A percentile compares a stretch with the other conserved stretches of the same genome.
Conservation (phyloP, 2,113 vertebrate species). For the Perca schrenkii region DNA sequence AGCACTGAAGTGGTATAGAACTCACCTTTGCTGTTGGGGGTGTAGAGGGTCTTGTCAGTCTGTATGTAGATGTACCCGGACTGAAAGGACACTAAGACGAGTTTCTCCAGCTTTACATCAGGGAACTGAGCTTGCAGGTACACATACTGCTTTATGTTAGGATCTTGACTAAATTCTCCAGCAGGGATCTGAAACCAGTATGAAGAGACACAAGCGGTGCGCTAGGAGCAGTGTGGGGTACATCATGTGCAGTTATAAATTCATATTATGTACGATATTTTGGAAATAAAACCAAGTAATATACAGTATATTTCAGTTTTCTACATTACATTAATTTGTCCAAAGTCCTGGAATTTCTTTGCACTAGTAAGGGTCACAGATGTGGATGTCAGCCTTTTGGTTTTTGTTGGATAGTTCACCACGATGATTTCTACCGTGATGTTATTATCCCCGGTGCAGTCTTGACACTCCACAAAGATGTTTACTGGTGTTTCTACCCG, state of each 20-base stretch:
- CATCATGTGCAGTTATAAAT: too few relatives aligned
- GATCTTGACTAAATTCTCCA: constrained; percentile 56
- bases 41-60: constrained; percentile 84
- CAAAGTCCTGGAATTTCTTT: constrained; percentile 61
- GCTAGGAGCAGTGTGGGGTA: too few relatives aligned
- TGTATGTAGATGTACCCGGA: constrained; percentile 83
- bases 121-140: constrained; percentile 74
- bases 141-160: constrained; percentile 72
- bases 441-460: constrained; percentile 23
- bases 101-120: constrained; percentile 68
- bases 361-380: constrained; percentile 38
- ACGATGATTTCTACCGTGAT: constrained; percentile 53
- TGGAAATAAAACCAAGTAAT: too few relatives aligned
- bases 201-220: too few relatives aligned
- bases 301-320: too few relatives aligned
- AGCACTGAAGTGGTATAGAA: not conserved
- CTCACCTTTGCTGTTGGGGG: constrained; percentile 72
- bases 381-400: not conserved
- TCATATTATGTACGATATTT: too few relatives aligned
- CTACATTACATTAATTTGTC: constrained; percentile 45
- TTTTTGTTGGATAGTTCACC: constrained; percentile 74
- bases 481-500: constrained; percentile 80
- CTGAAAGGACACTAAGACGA: constrained; percentile 79
- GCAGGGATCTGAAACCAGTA: constrained; percentile 61
- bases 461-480: constrained; percentile 83